phyloP scores from a whole-genome alignment of 2,797 vertebrate species.

The Parotocinclus haroldoi region DNA sequence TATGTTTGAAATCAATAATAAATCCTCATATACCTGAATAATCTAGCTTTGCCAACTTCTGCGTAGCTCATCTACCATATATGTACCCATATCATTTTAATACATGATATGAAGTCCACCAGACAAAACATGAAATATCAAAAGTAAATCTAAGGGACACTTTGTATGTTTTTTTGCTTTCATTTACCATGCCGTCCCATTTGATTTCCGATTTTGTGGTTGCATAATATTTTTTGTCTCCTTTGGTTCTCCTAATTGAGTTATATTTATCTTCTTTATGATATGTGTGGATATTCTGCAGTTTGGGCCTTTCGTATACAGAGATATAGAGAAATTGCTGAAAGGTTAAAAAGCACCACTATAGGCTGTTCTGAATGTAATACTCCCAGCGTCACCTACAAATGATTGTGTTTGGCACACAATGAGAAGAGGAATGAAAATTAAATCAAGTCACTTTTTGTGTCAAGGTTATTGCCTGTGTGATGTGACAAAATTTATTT shows the following conservation, averaged over 20 bases:
- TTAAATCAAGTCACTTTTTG: conserved; percentile 24
- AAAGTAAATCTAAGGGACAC: too few relatives aligned
- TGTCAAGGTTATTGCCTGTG: conserved; percentile 26
- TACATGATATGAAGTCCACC: background rate
- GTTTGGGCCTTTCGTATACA: too few relatives aligned
- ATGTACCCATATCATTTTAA: background rate
- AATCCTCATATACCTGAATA: conserved; percentile 16
- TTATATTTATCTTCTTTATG: too few relatives aligned
- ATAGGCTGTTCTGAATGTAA: background rate
- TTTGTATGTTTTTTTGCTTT: too few relatives aligned
- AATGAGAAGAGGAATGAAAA: conserved; percentile 25
- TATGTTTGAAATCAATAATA: background rate
- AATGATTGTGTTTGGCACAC: conserved; percentile 14
- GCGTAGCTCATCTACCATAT: background rate
- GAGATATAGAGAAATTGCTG: too few relatives aligned
- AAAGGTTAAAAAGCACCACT: conserved; percentile 5
- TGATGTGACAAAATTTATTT: conserved; percentile 5
- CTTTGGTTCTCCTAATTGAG: too few relatives aligned
- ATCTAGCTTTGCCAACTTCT: conserved; percentile 11
- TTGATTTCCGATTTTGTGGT: too few relatives aligned
- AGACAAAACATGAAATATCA: too few relatives aligned
- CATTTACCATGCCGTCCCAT: too few relatives aligned
- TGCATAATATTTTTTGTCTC: too few relatives aligned
- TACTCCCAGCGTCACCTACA: too few relatives aligned
- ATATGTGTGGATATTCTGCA: too few relatives aligned